These are phyloP conservation scores for Phaenicophaeus curvirostris DNA, from an alignment of 2,797 vertebrate species.

Conservation along the genomic window DNA sequence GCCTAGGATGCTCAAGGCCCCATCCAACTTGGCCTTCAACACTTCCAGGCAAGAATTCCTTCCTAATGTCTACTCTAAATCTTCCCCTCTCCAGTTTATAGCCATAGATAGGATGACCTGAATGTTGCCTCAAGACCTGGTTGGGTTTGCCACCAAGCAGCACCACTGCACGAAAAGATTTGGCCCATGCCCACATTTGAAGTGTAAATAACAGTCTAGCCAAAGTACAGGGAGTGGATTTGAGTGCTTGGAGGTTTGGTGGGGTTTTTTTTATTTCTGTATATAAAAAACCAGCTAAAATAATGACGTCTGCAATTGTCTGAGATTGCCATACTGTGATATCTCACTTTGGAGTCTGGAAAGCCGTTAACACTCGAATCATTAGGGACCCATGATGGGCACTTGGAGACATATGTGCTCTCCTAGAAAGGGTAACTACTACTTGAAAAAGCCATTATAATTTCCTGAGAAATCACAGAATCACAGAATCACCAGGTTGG, in stretches of 20 bases:
- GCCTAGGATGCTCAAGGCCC: too few relatives aligned
- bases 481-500: too few relatives aligned
- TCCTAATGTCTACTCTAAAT: too few relatives aligned
- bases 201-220: background rate
- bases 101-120: background rate
- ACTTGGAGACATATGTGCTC: background rate
- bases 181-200: background rate
- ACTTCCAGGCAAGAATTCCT: too few relatives aligned
- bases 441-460: background rate
- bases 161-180: background rate
- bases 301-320: background rate
- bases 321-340: background rate
- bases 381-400: background rate
- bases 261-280: background rate
- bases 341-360: background rate
- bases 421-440: background rate
- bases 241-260: background rate
- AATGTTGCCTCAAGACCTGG: background rate
- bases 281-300: background rate
- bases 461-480: conserved; percentile 16
- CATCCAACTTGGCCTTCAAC: too few relatives aligned
- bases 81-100: too few relatives aligned
- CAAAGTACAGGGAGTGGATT: background rate
- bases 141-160: background rate
- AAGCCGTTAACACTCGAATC: background rate